Conservation (phyloP, 2,797 vertebrate species). For the Aldrovandia affinis region DNA sequence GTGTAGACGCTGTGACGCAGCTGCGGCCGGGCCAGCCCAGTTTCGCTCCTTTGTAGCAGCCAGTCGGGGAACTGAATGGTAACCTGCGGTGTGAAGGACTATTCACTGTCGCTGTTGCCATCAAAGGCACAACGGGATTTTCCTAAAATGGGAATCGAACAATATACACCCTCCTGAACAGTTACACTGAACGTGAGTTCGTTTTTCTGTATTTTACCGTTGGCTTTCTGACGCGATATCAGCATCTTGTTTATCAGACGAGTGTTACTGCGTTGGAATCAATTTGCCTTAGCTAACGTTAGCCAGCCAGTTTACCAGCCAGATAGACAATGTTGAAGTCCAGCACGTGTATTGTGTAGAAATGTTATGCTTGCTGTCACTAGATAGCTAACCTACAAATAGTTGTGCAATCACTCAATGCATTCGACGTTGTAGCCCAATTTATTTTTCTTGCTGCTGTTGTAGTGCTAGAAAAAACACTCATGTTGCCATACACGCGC, state of each 20-base stretch:
- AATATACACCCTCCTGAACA: background rate
- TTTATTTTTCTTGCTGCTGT: no score
- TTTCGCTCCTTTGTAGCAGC: background rate
- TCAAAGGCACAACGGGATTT: background rate
- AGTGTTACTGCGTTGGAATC: background rate
- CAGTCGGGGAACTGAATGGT: background rate
- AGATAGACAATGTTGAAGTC: background rate
- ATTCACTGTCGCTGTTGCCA: background rate
- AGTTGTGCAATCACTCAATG: no score
- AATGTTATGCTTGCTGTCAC: background rate
- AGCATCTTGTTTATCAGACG: background rate
- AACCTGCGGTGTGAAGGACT: slow-evolving; percentile 1
- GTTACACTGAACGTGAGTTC: background rate
- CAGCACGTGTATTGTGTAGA: background rate
- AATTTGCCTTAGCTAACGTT: background rate
- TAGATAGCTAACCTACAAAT: no score
- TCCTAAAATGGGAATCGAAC: background rate
- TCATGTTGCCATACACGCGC: no score
- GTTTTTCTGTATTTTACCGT: background rate
- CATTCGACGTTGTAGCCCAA: no score
- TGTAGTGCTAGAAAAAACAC: no score
- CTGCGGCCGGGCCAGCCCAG: slow-evolving; percentile 7
- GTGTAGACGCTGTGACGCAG: slow-evolving; percentile 22
- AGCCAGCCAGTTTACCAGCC: background rate
- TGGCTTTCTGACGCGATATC: background rate